Conservation (phyloP, 2,888 invertebrate genomes). For the Torymus texanus region DNA sequence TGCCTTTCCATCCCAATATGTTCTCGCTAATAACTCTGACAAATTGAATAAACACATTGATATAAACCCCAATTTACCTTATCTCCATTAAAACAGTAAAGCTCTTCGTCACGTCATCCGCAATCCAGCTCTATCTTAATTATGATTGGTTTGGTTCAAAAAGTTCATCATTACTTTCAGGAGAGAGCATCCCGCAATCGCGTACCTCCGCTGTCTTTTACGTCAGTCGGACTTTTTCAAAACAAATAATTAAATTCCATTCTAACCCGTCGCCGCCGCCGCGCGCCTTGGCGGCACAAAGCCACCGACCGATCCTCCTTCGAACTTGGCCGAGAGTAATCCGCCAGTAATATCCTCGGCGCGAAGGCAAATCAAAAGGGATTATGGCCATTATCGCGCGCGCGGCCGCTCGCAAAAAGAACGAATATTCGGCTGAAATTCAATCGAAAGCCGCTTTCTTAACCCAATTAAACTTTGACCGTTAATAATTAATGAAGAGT, state of each 20-base stretch:
- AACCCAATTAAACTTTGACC: conserved; percentile 50
- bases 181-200: neutral
- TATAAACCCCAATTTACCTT: conserved; percentile 27
- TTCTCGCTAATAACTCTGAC: neutral
- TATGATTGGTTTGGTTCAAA: neutral
- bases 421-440: conserved; percentile 30
- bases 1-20: no score
- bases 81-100: no score
- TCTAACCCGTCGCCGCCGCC: neutral
- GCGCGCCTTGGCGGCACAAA: conserved; percentile 1
- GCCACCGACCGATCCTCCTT: neutral
- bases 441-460: conserved; percentile 40
- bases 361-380: conserved; percentile 41
- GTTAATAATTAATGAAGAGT: conserved; percentile 50
- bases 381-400: conserved; percentile 42
- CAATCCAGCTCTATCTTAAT: no score
- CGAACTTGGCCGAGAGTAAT: conserved; percentile 25
- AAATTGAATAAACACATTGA: conserved; percentile 2
- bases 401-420: neutral
- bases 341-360: conserved; percentile 16
- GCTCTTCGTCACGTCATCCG: neutral
- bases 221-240: neutral
- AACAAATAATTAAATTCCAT: conserved; percentile 47
- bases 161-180: neutral
- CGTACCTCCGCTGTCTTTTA: no score